Percentiles rank a stretch among this genome's conserved stretches.
These are phyloP conservation scores for Pandemis cinnamomeana DNA, from an alignment of 2,888 invertebrate species.

Conservation along the genomic window DNA sequence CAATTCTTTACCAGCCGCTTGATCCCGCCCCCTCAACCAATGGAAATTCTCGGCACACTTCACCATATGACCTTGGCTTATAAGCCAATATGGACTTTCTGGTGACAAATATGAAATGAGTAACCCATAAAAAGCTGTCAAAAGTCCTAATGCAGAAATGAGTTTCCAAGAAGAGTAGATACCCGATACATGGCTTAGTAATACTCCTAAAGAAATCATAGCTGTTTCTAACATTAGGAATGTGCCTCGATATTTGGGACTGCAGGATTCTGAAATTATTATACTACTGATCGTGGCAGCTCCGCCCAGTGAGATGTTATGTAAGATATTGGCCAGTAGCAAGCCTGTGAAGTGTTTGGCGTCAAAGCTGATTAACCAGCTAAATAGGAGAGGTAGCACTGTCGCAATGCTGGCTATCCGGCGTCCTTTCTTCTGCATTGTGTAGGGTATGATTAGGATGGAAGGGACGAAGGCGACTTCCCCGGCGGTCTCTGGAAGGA, in stretches of 20 bases:
- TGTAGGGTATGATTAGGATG: conserved; percentile 48
- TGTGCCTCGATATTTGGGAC: conserved; percentile 46
- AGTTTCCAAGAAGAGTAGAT: conserved; percentile 44
- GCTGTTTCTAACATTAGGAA: conserved; percentile 49
- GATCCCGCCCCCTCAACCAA: conserved; percentile 45
- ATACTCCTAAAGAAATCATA: conserved; percentile 48
- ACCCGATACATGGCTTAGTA: conserved; percentile 47
- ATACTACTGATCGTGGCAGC: conserved; percentile 49
- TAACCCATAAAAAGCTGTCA: conserved; percentile 42
- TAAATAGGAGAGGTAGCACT: conserved; percentile 46
- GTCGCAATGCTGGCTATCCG: conserved; percentile 46
- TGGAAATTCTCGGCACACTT: conserved; percentile 47
- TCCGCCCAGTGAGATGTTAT: conserved; percentile 48
- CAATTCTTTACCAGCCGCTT: conserved; percentile 46
- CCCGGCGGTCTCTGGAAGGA: conserved; percentile 47
- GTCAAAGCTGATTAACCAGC: conserved; percentile 47
- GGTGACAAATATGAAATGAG: conserved; percentile 44
- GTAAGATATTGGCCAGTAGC: conserved; percentile 45
- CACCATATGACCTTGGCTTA: conserved; percentile 46
- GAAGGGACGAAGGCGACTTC: conserved; percentile 49
- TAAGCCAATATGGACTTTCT: conserved; percentile 51
- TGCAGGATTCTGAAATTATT: conserved; percentile 47
- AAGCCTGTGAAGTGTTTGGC: conserved; percentile 38
- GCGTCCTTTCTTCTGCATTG: conserved; percentile 50
- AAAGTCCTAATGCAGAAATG: conserved; percentile 44